These are phyloP conservation scores for Anarrhichthys ocellatus DNA, from an alignment of 2,113 vertebrate genomes.

Conservation along the genomic window DNA sequence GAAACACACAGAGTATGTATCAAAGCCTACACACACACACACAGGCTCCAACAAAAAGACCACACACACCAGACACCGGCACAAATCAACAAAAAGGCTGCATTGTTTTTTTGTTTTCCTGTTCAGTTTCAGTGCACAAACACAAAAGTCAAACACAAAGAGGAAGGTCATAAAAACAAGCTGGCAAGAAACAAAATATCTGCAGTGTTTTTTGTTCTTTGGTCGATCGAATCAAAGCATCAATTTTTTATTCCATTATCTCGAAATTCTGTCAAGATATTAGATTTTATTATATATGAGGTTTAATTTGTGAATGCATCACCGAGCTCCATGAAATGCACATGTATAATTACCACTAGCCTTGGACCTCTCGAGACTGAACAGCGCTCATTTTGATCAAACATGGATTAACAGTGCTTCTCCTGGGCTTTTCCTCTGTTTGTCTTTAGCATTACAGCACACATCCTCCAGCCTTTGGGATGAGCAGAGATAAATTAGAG, in stretches of 20 bases:
- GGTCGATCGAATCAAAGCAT: neutral
- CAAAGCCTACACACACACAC: slow-evolving; percentile 2
- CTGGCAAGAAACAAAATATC: neutral
- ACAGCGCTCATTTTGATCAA: slow-evolving; percentile 4
- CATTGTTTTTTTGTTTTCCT: neutral
- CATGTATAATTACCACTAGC: neutral
- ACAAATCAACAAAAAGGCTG: slow-evolving; percentile 19
- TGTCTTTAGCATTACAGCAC: slow-evolving; percentile 24
- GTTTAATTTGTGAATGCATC: neutral
- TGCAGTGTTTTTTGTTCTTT: neutral
- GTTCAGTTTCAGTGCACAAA: neutral
- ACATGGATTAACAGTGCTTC: neutral
- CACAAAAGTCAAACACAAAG: slow-evolving; percentile 20
- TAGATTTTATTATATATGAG: neutral
- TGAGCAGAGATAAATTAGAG: slow-evolving; percentile 26
- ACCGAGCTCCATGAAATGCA: neutral
- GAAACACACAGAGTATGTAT: slow-evolving; percentile 45
- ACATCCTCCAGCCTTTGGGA: slow-evolving; percentile 28
- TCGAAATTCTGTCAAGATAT: neutral
- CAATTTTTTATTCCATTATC: neutral
- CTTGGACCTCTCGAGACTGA: neutral
- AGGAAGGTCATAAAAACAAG: slow-evolving; percentile 2
- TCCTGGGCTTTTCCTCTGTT: neutral
- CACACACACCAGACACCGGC: neutral
- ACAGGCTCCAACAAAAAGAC: neutral